Percentiles rank a stretch among this genome's conserved stretches.
These are phyloP conservation scores for Crocuta crocuta DNA, from an alignment of 2,113 vertebrate species.

Conservation along the genomic window DNA sequence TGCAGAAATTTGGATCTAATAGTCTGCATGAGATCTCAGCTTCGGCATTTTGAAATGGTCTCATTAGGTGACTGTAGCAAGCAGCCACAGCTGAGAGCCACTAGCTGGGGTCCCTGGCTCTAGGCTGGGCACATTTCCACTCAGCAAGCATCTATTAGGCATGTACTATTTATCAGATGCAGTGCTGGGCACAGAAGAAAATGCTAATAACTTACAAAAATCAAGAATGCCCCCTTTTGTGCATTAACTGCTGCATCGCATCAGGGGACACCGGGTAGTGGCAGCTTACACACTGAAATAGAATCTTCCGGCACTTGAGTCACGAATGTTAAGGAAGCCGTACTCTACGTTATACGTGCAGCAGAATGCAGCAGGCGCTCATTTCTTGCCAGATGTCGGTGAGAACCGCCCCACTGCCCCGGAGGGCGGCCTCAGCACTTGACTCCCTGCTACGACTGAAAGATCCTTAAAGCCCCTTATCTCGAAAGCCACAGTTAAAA, in stretches of 20 bases:
- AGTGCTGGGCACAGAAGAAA: neutral
- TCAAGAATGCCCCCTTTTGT: neutral
- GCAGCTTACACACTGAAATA: neutral
- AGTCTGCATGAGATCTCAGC: neutral
- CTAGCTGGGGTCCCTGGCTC: neutral
- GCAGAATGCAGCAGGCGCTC: neutral
- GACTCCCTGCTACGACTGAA: neutral
- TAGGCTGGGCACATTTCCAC: neutral
- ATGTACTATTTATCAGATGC: neutral
- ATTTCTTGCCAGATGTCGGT: neutral
- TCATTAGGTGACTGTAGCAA: neutral
- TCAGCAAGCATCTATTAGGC: neutral
- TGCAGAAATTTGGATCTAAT: neutral
- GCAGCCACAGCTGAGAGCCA: no score
- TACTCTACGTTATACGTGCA: neutral
- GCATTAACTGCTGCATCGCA: neutral
- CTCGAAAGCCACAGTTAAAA: constrained; percentile 54
- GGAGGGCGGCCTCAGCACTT: neutral
- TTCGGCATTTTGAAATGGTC: neutral
- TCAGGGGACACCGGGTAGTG: neutral
- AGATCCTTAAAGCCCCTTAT: constrained; percentile 53
- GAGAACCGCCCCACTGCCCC: neutral
- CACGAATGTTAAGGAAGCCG: neutral
- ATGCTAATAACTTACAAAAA: neutral
- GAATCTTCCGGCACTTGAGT: neutral